Conservation (phyloP, 2,113 vertebrate species). For the Heterotilapia buettikoferi region DNA sequence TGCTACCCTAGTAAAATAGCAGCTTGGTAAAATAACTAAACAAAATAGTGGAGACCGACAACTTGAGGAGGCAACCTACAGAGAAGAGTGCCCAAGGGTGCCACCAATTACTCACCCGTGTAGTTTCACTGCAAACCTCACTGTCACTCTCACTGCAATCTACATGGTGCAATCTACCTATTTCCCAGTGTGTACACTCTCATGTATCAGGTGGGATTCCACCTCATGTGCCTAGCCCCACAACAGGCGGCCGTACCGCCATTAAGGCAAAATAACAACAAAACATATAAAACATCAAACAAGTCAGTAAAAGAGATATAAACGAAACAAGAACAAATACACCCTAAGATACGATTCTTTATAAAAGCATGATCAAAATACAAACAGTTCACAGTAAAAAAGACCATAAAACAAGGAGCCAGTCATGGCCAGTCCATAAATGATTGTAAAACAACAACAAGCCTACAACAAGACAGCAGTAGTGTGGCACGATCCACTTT, state of each 20-base stretch:
- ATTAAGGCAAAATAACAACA: background rate
- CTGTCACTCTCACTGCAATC: background rate
- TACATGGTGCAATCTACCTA: background rate
- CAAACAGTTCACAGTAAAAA: background rate
- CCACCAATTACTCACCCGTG: background rate
- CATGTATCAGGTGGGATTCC: background rate
- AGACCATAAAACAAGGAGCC: background rate
- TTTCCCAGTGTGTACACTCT: background rate
- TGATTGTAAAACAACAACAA: background rate
- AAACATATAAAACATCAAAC: background rate
- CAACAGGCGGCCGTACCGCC: accelerated
- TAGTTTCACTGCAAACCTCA: background rate
- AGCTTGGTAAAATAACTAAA: accelerated
- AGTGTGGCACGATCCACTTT: background rate
- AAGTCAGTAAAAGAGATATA: background rate
- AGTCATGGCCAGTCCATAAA: background rate
- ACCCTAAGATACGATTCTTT: background rate
- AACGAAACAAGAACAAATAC: background rate
- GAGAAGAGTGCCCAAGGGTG: background rate
- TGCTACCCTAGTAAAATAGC: background rate
- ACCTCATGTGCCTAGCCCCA: background rate
- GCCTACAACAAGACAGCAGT: background rate
- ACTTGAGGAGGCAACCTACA: background rate
- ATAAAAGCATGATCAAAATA: background rate
- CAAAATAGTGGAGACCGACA: background rate